Percentiles rank a stretch among this genome's conserved stretches.
phyloP scores from a whole-genome alignment of 2,888 invertebrate genomes.

The Dolichomitus sp. region DNA sequence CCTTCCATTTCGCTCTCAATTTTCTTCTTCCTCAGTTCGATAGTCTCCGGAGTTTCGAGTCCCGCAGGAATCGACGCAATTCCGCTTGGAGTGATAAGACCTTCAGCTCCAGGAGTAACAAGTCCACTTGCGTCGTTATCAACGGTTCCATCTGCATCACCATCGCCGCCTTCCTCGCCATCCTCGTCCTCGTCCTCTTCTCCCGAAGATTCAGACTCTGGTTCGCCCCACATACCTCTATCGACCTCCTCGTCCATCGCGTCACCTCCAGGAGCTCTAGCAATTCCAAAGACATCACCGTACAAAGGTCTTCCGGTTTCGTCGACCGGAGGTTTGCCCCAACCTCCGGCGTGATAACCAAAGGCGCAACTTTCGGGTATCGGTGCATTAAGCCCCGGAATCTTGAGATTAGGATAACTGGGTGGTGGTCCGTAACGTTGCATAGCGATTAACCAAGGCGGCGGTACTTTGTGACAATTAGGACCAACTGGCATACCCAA shows the following conservation, averaged over 20 bases:
- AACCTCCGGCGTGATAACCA: constrained; percentile 99
- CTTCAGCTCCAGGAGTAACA: constrained; percentile 96
- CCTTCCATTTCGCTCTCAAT: constrained; percentile 98
- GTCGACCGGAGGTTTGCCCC: constrained; percentile 99
- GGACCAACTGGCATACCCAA: constrained; percentile 99
- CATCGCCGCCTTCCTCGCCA: constrained; percentile 83
- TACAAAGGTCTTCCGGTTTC: constrained; percentile 99
- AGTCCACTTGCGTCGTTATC: constrained; percentile 93
- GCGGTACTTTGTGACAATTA: constrained; percentile 96
- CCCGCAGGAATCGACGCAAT: constrained; percentile 96
- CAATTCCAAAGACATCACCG: constrained; percentile 98
- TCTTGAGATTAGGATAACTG: constrained; percentile 99
- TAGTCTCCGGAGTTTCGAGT: constrained; percentile 99
- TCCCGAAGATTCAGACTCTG: constrained; percentile 86
- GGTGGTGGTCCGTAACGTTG: constrained; percentile 99
- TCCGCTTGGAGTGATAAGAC: constrained; percentile 97
- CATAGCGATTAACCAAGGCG: constrained; percentile 99
- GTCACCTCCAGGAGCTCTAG: constrained; percentile 91
- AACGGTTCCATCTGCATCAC: constrained; percentile 84
- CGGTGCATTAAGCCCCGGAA: constrained; percentile 98
- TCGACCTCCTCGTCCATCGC: constrained; percentile 95
- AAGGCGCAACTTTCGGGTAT: constrained; percentile 99
- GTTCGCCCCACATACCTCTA: constrained; percentile 91
- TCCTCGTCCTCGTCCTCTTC: constrained; percentile 89
- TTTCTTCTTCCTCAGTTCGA: constrained; percentile 98